These are phyloP conservation scores for Neosilurus hyrtlii DNA, from an alignment of 2,797 vertebrate species.

Conservation along the genomic window DNA sequence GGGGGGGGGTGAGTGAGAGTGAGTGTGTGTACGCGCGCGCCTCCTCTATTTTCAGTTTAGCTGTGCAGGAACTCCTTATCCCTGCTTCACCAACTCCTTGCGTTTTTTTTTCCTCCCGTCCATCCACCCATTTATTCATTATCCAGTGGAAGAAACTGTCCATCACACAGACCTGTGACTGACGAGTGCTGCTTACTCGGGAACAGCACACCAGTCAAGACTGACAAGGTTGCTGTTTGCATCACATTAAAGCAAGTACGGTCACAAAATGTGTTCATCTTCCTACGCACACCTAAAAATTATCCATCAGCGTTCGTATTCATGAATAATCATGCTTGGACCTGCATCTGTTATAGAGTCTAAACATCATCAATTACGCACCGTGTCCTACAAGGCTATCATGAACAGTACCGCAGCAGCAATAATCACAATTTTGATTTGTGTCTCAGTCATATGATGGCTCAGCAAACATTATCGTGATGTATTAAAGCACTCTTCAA, in stretches of 20 bases:
- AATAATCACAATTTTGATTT: constrained; percentile 45
- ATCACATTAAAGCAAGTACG: constrained; percentile 16
- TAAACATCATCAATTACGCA: constrained; percentile 24
- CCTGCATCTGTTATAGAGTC: constrained; percentile 12
- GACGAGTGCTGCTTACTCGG: constrained; percentile 20
- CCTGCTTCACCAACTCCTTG: constrained; percentile 19
- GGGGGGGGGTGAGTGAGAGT: not conserved
- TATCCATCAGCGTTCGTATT: constrained; percentile 16
- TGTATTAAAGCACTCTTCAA: constrained; percentile 37
- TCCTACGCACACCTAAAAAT: constrained; percentile 2
- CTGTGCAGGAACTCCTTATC: not conserved
- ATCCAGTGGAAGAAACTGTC: constrained; percentile 18
- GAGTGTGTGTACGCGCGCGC: not conserved
- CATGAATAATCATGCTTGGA: constrained; percentile 33
- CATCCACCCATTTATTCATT: constrained; percentile 36
- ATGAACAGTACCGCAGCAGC: constrained; percentile 33
- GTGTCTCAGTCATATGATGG: constrained; percentile 34
- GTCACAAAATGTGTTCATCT: not conserved
- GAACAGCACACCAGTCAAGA: constrained; percentile 20
- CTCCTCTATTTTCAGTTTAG: constrained; percentile 7
- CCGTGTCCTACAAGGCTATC: constrained; percentile 24
- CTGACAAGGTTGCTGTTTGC: not conserved
- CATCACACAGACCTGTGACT: constrained; percentile 23
- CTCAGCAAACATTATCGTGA: constrained; percentile 42
- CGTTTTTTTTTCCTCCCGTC: constrained; percentile 18